A percentile compares a stretch with the other conserved stretches of the same genome.
Evolutionary conservation across 2,113 vertebrate genomes (phyloP).

Genomic region (Emydocephalus ijimae): DNA sequence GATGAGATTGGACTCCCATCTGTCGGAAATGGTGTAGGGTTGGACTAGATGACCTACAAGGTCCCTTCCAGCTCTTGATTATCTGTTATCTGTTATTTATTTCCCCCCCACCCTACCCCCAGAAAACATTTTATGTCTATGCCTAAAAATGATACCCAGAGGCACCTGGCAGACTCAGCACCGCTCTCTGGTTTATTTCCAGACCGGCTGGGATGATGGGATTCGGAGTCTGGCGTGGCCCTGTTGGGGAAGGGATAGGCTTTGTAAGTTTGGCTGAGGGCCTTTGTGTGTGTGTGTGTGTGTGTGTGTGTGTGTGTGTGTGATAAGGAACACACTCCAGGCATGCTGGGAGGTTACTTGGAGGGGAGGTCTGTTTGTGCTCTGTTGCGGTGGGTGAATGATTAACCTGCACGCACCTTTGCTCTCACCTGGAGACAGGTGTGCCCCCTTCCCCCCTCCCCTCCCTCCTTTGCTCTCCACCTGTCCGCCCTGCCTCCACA

Average conservation of each 20-base stretch:
- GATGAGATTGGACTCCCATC: no score
- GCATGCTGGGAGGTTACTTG: neutral
- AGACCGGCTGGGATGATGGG: neutral
- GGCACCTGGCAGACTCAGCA: neutral
- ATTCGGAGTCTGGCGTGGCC: neutral
- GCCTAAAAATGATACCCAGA: neutral
- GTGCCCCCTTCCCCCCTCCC: neutral
- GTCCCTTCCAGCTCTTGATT: no score
- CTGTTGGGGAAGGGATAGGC: neutral
- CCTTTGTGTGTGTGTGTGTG: neutral
- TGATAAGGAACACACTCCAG: neutral
- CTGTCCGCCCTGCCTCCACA: constrained; percentile 15
- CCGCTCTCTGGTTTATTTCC: neutral
- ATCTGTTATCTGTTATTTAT: no score
- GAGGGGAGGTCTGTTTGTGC: neutral
- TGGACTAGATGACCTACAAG: no score
- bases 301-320: neutral
- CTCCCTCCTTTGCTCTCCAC: neutral
- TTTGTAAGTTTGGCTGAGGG: neutral
- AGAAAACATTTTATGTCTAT: neutral
- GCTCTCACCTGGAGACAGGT: neutral
- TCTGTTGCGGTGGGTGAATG: neutral
- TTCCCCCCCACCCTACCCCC: no score
- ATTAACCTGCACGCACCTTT: neutral
- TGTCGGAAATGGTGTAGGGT: no score